Percentiles rank a stretch among this genome's conserved stretches.
These are phyloP conservation scores for Rana temporaria DNA, from an alignment of 2,113 vertebrate species.

Conservation along the genomic window DNA sequence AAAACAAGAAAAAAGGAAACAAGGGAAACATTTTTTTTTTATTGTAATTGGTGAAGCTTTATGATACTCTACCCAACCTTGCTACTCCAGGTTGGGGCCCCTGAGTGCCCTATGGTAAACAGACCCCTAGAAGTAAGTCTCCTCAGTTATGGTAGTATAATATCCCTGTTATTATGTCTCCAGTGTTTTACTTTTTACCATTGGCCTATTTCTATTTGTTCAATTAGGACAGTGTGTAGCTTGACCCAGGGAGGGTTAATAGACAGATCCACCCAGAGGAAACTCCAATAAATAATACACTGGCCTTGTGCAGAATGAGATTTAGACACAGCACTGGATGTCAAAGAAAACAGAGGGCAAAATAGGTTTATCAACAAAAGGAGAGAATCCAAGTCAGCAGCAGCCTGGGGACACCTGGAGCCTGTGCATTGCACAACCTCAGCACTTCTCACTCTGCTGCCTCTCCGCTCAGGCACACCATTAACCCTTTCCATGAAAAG, in stretches of 20 bases:
- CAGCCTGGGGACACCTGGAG: conserved; percentile 47
- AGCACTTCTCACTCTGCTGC: conserved; percentile 49
- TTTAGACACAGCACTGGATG: background rate
- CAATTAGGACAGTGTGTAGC: conserved; percentile 2
- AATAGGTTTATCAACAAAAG: conserved; percentile 31
- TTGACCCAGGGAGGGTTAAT: conserved; percentile 19
- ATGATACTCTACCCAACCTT: too few relatives aligned
- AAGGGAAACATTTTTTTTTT: too few relatives aligned
- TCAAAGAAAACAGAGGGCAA: conserved; percentile 27
- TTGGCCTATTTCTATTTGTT: background rate
- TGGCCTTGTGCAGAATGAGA: background rate
- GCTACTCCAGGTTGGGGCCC: too few relatives aligned
- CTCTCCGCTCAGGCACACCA: conserved; percentile 25
- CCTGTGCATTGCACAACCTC: conserved; percentile 44
- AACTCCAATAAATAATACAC: background rate
- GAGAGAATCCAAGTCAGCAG: conserved; percentile 29
- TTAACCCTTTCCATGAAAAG: conserved; percentile 10
- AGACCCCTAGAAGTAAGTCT: too few relatives aligned
- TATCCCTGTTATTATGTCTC: background rate
- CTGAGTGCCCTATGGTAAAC: too few relatives aligned
- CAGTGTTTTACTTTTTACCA: background rate
- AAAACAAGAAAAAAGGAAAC: too few relatives aligned
- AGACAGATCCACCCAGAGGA: background rate
- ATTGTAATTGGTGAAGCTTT: too few relatives aligned
- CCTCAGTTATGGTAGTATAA: background rate